Percentiles rank a stretch among this genome's conserved stretches.
These are phyloP conservation scores for Leuciscus waleckii DNA, from an alignment of 2,797 vertebrate species.

Conservation along the genomic window DNA sequence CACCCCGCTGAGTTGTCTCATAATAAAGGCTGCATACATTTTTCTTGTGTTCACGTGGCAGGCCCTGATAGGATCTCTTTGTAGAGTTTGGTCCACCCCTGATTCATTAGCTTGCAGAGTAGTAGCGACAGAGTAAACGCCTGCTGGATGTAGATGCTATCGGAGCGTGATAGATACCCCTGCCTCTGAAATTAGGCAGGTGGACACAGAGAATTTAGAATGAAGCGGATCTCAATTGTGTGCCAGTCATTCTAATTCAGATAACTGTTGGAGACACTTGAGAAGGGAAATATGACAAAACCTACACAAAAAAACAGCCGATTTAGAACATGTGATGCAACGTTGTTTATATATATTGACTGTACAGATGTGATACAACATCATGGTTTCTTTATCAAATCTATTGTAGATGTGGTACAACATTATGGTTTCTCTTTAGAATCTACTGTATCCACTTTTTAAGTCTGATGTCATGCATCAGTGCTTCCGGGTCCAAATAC, in stretches of 20 bases:
- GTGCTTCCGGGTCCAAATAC: neutral
- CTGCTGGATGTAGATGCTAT: constrained; percentile 64
- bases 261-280: constrained; percentile 33
- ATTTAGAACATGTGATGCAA: constrained; percentile 7
- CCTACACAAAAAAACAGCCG: neutral
- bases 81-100: constrained; percentile 71
- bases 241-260: constrained; percentile 44
- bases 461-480: neutral
- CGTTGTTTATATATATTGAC: neutral
- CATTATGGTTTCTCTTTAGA: neutral
- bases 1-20: constrained; percentile 72
- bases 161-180: constrained; percentile 59
- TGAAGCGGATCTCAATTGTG: constrained; percentile 52
- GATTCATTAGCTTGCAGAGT: constrained; percentile 75
- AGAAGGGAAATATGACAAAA: constrained; percentile 9
- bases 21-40: constrained; percentile 73
- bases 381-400: neutral
- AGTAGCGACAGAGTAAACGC: constrained; percentile 61
- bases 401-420: neutral
- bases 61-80: constrained; percentile 74
- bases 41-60: constrained; percentile 75
- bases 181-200: constrained; percentile 61
- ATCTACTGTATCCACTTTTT: neutral
- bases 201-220: constrained; percentile 55
- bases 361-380: neutral